phyloP scores from a whole-genome alignment of 2,113 vertebrate genomes.

The Mesitornis unicolor region DNA sequence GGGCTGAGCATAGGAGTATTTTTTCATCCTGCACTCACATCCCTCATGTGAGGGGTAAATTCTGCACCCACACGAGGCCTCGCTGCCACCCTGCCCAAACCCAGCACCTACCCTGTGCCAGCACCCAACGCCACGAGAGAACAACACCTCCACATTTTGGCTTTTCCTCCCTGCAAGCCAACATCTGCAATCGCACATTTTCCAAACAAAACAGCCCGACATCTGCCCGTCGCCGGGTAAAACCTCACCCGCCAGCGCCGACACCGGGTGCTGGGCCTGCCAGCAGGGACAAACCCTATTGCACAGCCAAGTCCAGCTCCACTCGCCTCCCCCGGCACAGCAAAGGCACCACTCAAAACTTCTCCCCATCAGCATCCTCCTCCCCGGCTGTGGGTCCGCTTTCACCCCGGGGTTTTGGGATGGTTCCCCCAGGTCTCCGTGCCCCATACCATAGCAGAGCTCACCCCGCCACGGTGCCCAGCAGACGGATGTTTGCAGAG shows the following conservation, averaged over 20 bases:
- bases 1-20: not conserved
- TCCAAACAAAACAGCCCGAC: not conserved
- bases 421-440: not conserved
- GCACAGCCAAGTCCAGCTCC: not conserved
- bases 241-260: not conserved
- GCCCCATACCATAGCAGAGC: not conserved
- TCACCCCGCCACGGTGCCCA: not conserved
- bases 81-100: not conserved
- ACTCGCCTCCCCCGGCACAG: not conserved
- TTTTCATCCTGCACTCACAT: not conserved
- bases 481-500: not conserved
- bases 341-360: not conserved
- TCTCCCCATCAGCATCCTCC: slow-evolving; percentile 37
- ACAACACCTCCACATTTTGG: not conserved
- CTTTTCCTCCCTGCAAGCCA: not conserved
- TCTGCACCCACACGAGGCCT: not conserved
- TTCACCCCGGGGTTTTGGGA: not conserved
- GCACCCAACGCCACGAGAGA: not conserved
- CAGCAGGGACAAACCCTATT: not conserved
- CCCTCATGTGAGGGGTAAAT: not conserved
- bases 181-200: not conserved
- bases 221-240: not conserved
- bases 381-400: not conserved
- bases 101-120: accelerated
- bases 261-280: not conserved